Base-by-base conservation (phyloP, 2,888 invertebrate genomes). In the Habrosyne pyritoides region DNA sequence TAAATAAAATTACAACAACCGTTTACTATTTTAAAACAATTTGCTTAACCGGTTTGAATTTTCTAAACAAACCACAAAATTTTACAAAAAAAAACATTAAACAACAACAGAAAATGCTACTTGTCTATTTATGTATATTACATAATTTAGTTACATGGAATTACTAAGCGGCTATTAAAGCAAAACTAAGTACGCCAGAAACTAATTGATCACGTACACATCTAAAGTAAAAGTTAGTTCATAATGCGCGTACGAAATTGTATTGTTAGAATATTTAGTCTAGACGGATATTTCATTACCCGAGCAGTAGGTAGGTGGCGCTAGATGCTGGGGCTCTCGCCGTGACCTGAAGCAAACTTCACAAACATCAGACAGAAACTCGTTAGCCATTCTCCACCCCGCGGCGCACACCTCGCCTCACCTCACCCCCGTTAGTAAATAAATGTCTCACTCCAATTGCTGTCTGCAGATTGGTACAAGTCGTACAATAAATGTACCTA, bases 341-440 rank as follows among this genome's bases (percentile, higher is more conserved):
- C 67, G 71, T 75, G 76, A 79, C 79, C 76, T 69, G 72, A 59
- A 73, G 66, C 71, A 63, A 76, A 82, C 69, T 82, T 79, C 75
- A 71, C 79, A 77, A 82, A 80, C 75, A 81, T 76, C 74, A 70
- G 72, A 71, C 72, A 69, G 78, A 79, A 82, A 79, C 81, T 83
- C 81, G 79, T 83, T 81, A 81, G 73, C 74, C 68, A 67, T 61
- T 69, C 63, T 59, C 54, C 67, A 63, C 66, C 70, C 67, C 73
- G 54, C 59, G 57, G 59, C 62, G 58, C 61, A 56, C 63, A 67
- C 69, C 66, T 66, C 64, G 33, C 66, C 65, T 26, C 61, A 53
- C 54, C 46, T 50, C 21, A 59, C 50, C 57, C 60, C 53, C 59
- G 57, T 56, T 63, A 64, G 66, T 68, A 69, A 73, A 79, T 73